A percentile compares a stretch with the other conserved stretches of the same genome.
Conservation (phyloP, 2,113 vertebrate species). For the Aramus guarauna region DNA sequence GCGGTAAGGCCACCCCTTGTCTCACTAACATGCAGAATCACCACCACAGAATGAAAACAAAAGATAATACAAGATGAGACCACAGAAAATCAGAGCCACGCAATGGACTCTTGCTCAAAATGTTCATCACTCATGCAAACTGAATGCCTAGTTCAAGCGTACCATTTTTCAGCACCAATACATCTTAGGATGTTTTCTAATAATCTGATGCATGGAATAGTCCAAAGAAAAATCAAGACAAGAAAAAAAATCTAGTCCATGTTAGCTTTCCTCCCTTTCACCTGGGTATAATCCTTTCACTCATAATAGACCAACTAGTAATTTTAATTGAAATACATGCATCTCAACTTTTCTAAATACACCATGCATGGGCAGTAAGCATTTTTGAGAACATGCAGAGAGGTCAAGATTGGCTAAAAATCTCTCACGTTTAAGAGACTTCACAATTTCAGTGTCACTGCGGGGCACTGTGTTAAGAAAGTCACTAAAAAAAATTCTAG, state of each 20-base stretch:
- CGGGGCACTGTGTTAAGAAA: neutral
- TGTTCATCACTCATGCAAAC: neutral
- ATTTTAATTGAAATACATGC: neutral
- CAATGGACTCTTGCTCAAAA: neutral
- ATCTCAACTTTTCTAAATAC: neutral
- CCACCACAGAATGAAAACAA: neutral
- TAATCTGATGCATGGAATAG: no score
- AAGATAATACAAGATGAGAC: neutral
- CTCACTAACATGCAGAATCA: neutral
- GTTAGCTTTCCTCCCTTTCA: neutral
- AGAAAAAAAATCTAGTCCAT: neutral
- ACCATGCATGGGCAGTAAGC: neutral
- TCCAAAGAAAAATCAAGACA: neutral
- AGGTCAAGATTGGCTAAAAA: neutral
- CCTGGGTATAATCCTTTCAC: neutral
- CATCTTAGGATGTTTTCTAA: neutral
- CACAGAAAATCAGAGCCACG: neutral
- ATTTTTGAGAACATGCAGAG: neutral
- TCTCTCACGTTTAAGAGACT: neutral
- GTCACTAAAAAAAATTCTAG: no score
- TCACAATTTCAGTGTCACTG: neutral
- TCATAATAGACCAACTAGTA: neutral
- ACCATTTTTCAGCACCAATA: neutral
- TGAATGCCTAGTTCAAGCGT: neutral
- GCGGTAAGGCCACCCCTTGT: neutral